These are phyloP conservation scores for Drosophila navojoa DNA, from an alignment of 1,140 invertebrate genomes.

Conservation along the genomic window DNA sequence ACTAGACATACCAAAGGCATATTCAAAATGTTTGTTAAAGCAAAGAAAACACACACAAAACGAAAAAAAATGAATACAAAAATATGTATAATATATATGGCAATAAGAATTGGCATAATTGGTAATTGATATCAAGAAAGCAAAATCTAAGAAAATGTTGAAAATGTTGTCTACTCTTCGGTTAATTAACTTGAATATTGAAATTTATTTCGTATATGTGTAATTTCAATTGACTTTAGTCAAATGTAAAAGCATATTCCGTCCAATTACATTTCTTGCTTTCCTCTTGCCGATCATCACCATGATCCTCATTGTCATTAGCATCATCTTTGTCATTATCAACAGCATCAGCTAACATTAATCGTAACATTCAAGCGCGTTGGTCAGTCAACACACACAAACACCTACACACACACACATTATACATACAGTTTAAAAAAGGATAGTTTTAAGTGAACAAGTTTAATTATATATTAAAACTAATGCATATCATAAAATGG, in stretches of 20 bases:
- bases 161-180: slow-evolving; percentile 19
- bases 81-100: slow-evolving; percentile 45
- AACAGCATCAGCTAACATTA: slow-evolving; percentile 10
- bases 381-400: slow-evolving; percentile 21
- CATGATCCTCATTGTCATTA: slow-evolving; percentile 14
- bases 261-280: slow-evolving; percentile 81
- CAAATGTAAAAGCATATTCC: slow-evolving; percentile 79
- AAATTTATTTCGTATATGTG: slow-evolving; percentile 25
- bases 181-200: slow-evolving; percentile 25
- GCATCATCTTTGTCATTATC: too few relatives aligned
- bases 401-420: slow-evolving; percentile 29
- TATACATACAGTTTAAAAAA: slow-evolving; percentile 41
- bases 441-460: slow-evolving; percentile 54
- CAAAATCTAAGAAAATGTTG: slow-evolving; percentile 17
- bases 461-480: slow-evolving; percentile 76
- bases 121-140: slow-evolving; percentile 32
- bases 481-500: slow-evolving; percentile 84
- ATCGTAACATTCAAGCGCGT: slow-evolving; percentile 24
- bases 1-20: slow-evolving; percentile 83
- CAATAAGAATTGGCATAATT: slow-evolving; percentile 47
- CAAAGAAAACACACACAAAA: slow-evolving; percentile 31
- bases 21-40: slow-evolving; percentile 54
- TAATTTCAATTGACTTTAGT: slow-evolving; percentile 66
- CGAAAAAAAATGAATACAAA: not conserved
- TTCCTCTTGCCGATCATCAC: slow-evolving; percentile 64